Conservation (phyloP, 2,797 vertebrate species). For the Spea hammondii region DNA sequence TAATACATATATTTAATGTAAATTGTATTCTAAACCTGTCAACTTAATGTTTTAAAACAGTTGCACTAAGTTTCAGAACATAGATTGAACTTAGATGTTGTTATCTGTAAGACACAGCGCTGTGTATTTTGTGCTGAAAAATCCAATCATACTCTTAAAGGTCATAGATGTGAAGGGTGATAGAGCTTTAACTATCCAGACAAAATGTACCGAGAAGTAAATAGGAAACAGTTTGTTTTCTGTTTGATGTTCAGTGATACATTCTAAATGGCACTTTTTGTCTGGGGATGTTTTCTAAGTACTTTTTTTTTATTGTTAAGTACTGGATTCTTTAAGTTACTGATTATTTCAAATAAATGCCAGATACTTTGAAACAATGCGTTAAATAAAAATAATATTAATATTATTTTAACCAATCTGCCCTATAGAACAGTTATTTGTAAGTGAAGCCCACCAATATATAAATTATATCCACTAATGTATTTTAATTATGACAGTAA, state of each 20-base stretch:
- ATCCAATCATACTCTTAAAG: conserved; percentile 17
- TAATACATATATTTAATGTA: too few relatives aligned
- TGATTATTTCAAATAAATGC: not conserved
- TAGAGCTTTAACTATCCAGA: conserved; percentile 9
- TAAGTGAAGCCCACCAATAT: too few relatives aligned
- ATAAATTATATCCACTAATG: too few relatives aligned
- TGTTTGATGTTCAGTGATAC: not conserved
- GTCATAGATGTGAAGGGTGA: conserved; percentile 14
- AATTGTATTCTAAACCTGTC: too few relatives aligned
- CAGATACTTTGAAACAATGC: not conserved
- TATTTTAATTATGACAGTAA: too few relatives aligned
- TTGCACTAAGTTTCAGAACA: not conserved
- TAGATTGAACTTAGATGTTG: not conserved
- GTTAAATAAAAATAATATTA: not conserved
- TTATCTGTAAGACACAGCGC: conserved; percentile 2
- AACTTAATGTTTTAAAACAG: not conserved
- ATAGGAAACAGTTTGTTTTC: not conserved
- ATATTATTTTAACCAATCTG: too few relatives aligned
- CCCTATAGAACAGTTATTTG: too few relatives aligned
- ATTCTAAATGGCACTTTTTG: not conserved
- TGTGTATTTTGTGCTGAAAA: not conserved
- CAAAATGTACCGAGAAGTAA: not conserved
- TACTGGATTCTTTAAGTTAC: not conserved
- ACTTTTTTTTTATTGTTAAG: not conserved
- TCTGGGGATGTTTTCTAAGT: not conserved